Evolutionary conservation across 2,797 vertebrate genomes (phyloP).

Genomic region (Notamacropus eugenii): DNA sequence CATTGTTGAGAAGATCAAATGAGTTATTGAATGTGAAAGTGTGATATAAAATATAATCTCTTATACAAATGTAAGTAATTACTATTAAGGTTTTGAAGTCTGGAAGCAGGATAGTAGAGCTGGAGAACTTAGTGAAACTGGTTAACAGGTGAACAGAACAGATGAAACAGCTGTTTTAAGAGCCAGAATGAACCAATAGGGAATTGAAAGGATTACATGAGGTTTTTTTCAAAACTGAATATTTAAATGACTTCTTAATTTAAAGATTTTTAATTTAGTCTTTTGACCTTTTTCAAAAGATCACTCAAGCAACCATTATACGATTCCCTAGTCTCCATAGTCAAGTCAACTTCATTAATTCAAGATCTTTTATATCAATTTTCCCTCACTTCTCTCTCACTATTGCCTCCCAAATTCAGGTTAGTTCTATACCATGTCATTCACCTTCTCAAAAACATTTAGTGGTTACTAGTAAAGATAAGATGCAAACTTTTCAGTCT

Average conservation of each 20-base stretch:
- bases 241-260: not conserved
- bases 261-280: not conserved
- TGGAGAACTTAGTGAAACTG: not conserved
- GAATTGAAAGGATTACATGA: not conserved
- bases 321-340: not conserved
- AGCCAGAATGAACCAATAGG: not conserved
- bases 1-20: not conserved
- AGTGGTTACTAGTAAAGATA: not conserved
- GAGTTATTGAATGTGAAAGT: not conserved
- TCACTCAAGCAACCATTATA: not conserved
- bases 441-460: not conserved
- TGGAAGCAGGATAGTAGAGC: not conserved
- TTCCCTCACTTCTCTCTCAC: not conserved
- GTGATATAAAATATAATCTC: not conserved
- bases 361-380: not conserved
- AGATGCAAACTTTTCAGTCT: not conserved
- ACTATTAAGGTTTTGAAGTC: not conserved
- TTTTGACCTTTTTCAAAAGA: not conserved
- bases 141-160: not conserved
- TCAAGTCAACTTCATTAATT: not conserved
- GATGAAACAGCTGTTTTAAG: not conserved
- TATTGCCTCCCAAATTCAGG: not conserved
- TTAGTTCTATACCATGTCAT: not conserved
- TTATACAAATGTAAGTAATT: not conserved
- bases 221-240: not conserved